Base-by-base conservation (phyloP, 2,888 invertebrate genomes). In the Chloroclystis v-ata region DNA sequence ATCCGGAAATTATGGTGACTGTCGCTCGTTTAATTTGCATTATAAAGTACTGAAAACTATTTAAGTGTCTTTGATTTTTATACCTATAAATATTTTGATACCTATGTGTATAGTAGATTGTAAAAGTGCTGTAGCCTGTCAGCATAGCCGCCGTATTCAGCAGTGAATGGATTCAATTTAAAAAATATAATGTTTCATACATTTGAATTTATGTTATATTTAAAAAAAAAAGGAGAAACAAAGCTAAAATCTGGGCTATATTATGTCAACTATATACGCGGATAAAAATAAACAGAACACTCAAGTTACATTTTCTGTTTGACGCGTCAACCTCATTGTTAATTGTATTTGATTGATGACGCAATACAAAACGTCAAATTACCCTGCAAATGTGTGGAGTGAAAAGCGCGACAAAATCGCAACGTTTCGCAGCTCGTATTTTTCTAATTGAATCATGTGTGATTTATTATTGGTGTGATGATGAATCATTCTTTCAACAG, bases 381-480 rank as follows among this genome's bases (percentile, higher is more conserved):
- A 85, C 70, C 75, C 75, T 61, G 65, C 72, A 78, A 78, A 79
- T 73, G 71, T 63, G 68, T 67, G 67, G 67, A 64, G 62, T 61
- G 58, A 63, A 57, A 62, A 69, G 61, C 64, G 72, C 76, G 79
- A 77, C 83, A 76, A 75, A 78, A 75, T 75, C 69, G 70, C 76
- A 71, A 67, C 75, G 77, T 70, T 78, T 72, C 56, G 52, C 62
- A 67, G 67, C 71, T 72, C 72, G 78, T 81, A 78, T 84, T 84
- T 82, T 85, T 86, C 86, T 86, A 87, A 87, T 87, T 87, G 86
- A 87, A 86, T 84, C 85, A 82, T 80, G 70, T 82, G 84, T 87
- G 86, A 87, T 87, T 87, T 87, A 87, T 86, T 82, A 84, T 84
- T 82, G 85, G 83, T 79, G 67, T 85, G 87, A 86, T 87, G 87